Base-by-base conservation (phyloP, 2,113 vertebrate genomes). In the Cyprinodon tularosa region DNA sequence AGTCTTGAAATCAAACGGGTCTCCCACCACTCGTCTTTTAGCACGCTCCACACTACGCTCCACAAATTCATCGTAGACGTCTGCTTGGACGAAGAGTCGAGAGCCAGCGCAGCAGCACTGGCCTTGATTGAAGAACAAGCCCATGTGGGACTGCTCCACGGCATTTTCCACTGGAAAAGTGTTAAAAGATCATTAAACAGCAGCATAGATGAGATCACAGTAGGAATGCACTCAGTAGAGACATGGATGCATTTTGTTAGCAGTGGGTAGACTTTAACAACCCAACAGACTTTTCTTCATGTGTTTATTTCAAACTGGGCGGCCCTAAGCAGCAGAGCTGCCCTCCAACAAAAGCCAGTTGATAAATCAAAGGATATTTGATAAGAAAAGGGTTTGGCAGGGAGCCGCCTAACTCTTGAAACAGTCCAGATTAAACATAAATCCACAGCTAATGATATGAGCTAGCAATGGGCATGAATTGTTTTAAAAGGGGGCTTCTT, bases 81-180 rank as follows among this genome's bases (percentile, higher is more conserved):
- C 95, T 38, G 97, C 96, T 73, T 99, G 98, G 68, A 99, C 98
- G 0, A 93, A 99, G 0, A 96, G 98, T 11, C 98, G 92, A 22
- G 97, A 97, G 1, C 97, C 98, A 0, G 98, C 98, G 2, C 95
- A 97, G 86, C 98, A 99, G 72, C 97, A 99, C 94, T 99, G 98
- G 63, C 98, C 98, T 93, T 99, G 97, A 92, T 99, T 99, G 93
- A 99, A 99, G 91, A 99, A 99, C 62, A 99, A 93, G 45, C 96
- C 98, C 0, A 96, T 95, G 88, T 99, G 97, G 82, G 98, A 90
- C 90, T 99, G 97, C 86, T 99, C 98, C 90, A 99, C 98, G 0
- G 98, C 98, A 81, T 96, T 95, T 78, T 94, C 96, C 96, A 99
- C 97, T 99, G 45, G 0, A 4, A 48, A 36, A 22, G 64, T 1